Evolutionary conservation across 2,888 invertebrate genomes (phyloP), one percentile per base, ranked within the genome.

Genomic region (Parnassius smintheus): DNA sequence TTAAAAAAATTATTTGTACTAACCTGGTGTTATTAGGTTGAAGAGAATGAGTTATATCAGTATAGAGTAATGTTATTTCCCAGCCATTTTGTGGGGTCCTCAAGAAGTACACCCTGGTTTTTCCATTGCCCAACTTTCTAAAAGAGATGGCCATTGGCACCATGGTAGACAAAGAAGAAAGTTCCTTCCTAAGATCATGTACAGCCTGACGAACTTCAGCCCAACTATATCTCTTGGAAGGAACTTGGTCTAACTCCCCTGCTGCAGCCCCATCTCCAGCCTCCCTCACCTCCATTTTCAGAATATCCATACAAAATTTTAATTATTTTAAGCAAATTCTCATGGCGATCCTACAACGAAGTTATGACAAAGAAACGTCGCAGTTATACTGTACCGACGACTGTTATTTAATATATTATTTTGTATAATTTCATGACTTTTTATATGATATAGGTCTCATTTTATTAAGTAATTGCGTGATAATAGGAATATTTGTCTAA

Each of bases 41-140:
- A 67, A 89, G 86, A n/a, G 92, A 92, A 63, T 92, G 92, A 55
- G 94, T 93, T n/a, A 98, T 94, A 82, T 98, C 98, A 0, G 96
- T 95, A 77, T 96, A 98, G 1, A 98, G 88, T 11, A 98, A 86
- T 0, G 98, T 98, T 2, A 97, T 97, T 83, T 98, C 98, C 94
- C 97, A 96, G 13, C 96, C 96, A 75, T 96, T 96, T 58, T 95
- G 95, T 0, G 97, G 96, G 25, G 96, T 96, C 72, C 97, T 96
- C 66, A 98, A 92, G 82, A 98, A 98, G 85, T 98, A 98, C 75
- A 98, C 95, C 75, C 98, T 93, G 11, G 94, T 96, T 72, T 96
- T 94, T 46, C 96, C 96, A 85, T 96, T 96, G 59, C 94, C 93
- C 48, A 97, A 91, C 74, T 94, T 94, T 64, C 97, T 93, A 85